phyloP scores from a whole-genome alignment of 1,140 invertebrate species.

The Bombus terrestris region DNA sequence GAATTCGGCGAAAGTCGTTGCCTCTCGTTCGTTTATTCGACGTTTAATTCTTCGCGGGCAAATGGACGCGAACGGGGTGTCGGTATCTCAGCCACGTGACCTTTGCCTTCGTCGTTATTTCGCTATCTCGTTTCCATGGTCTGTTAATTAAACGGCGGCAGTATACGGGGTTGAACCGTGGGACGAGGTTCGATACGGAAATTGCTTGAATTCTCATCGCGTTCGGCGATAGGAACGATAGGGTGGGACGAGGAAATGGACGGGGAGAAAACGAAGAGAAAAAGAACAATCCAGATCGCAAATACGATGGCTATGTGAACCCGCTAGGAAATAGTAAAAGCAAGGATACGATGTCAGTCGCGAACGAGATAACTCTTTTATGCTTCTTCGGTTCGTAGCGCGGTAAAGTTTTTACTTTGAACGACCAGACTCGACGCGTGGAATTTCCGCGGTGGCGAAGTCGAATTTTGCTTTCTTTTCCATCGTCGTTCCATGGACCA shows the following conservation, averaged over 20 bases:
- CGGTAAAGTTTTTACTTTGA: slow-evolving; percentile 65
- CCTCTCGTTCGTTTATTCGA: no score
- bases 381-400: slow-evolving; percentile 57
- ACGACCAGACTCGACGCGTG: slow-evolving; percentile 33
- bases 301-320: slow-evolving; percentile 57
- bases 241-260: not conserved
- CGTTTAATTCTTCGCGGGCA: not conserved
- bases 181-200: slow-evolving; percentile 16
- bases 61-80: not conserved
- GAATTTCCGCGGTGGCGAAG: slow-evolving; percentile 1
- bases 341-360: slow-evolving; percentile 58
- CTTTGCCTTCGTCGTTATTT: not conserved
- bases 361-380: slow-evolving; percentile 71
- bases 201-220: slow-evolving; percentile 41
- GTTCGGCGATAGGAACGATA: not conserved
- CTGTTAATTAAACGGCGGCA: slow-evolving; percentile 52
- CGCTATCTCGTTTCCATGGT: slow-evolving; percentile 27
- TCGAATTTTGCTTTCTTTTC: not conserved
- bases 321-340: slow-evolving; percentile 68
- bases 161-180: slow-evolving; percentile 8
- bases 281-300: slow-evolving; percentile 24
- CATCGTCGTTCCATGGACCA: no score
- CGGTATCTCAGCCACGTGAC: not conserved
- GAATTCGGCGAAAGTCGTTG: not conserved
- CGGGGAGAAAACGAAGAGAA: not conserved